Base-by-base conservation (phyloP, 92 coral and sea anemone species). In the Porites rus region DNA sequence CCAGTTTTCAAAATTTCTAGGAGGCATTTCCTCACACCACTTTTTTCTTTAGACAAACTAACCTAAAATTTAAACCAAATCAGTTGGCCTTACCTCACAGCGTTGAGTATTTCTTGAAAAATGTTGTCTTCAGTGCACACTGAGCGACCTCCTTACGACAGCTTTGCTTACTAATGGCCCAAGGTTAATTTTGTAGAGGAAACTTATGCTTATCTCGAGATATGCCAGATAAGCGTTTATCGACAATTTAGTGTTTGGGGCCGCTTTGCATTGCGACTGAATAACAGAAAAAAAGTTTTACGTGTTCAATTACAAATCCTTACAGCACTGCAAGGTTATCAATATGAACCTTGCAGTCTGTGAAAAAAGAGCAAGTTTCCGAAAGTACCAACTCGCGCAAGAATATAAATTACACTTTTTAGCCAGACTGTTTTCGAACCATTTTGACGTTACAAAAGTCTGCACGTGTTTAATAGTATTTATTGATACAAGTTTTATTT, bases 141-240 rank as follows among this genome's bases (percentile, higher is more conserved):
- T n/a, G 46, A 38, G 46, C 46, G 51, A 62, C 79, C 64, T 50
- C 65, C 64, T 63, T 53, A 25, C 24, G 51, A 63, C 52, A 83
- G 74, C 53, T 20, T 51, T 8, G 51, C 64, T 61, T 73, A 21
- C 52, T 51, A 73, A 21, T 73, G 79, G 69, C 1, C 52, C 14
- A 72, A 21, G 79, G 16, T 73, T 28, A 65, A 38, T 38, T 38
- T 38, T 38, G 46, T 38, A 38, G 72, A 38, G 78, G 46, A 52
- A 64, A 16, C 79, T 83, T 71, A 83, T 50, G 3, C 51, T 64
- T 83, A 83, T 73, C 80, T 63, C 61, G 21, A 46, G 60, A 83
- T 83, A 72, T 58, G 72, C 63, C 80, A 83, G 86, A 81, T 81
- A 70, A 81, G 86, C 58, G 77, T 81, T 81, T 81, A 81, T 81